These are phyloP conservation scores for Mesoligia furuncula DNA, from an alignment of 2,888 invertebrate genomes.

Conservation along the genomic window DNA sequence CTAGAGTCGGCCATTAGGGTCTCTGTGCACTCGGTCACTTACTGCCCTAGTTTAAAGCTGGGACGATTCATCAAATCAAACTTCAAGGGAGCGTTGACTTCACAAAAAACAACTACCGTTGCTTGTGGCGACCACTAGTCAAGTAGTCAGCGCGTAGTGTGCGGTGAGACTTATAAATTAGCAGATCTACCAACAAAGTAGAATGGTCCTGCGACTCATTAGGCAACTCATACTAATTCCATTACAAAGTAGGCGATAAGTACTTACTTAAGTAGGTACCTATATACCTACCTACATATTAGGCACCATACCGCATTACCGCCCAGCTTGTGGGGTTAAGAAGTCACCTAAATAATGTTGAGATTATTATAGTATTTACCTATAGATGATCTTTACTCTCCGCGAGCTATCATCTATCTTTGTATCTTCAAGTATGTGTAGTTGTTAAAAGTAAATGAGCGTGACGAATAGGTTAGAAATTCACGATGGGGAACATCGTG, in stretches of 20 bases:
- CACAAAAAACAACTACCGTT: neutral
- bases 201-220: slow-evolving; percentile 19
- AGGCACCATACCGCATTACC: neutral
- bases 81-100: neutral
- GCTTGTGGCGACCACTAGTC: neutral
- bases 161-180: slow-evolving; percentile 17
- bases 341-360: neutral
- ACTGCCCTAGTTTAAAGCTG: neutral
- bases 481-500: too few relatives aligned
- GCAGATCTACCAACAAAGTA: slow-evolving; percentile 14
- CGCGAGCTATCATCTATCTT: neutral
- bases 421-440: too few relatives aligned
- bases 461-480: neutral
- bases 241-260: slow-evolving; percentile 20
- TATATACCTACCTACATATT: neutral
- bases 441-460: neutral
- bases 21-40: neutral
- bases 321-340: slow-evolving; percentile 5
- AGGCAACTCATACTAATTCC: slow-evolving; percentile 17
- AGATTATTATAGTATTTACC: neutral
- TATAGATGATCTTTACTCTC: slow-evolving; percentile 6
- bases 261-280: neutral
- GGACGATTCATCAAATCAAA: neutral
- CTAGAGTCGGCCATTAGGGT: neutral
- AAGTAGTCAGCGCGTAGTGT: neutral